Conservation (phyloP, 2,797 vertebrate genomes). For the Eulemur albifrons region DNA sequence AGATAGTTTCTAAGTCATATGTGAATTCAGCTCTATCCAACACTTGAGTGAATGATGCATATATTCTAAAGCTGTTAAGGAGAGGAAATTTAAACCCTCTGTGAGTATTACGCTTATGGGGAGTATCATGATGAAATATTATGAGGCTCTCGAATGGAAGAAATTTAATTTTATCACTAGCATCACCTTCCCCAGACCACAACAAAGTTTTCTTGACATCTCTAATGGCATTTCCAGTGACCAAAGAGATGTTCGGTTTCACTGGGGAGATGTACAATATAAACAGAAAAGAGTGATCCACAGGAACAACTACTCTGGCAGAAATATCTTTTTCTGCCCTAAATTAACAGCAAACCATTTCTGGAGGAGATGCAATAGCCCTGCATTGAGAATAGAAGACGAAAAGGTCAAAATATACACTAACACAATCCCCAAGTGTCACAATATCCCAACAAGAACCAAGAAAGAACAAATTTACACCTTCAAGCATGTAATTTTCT, state of each 20-base stretch:
- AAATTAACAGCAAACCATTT: background rate
- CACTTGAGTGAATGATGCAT: background rate
- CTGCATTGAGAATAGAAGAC: background rate
- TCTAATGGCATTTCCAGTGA: background rate
- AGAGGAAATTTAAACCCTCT: background rate
- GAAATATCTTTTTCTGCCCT: background rate
- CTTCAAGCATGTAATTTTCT: slow-evolving; percentile 61
- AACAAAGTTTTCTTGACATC: background rate
- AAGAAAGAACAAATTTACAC: slow-evolving; percentile 59
- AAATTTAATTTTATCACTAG: background rate
- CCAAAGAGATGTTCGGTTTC: background rate
- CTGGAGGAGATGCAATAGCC: background rate
- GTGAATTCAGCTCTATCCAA: background rate
- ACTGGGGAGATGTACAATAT: background rate
- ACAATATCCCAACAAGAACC: background rate
- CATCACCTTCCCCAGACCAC: background rate
- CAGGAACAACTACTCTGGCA: background rate
- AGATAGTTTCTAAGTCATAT: slow-evolving; percentile 9
- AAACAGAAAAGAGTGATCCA: background rate
- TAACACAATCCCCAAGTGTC: background rate
- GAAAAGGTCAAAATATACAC: background rate
- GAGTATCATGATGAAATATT: background rate
- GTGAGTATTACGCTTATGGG: background rate
- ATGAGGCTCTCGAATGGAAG: background rate
- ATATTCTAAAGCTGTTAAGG: background rate